Base-by-base conservation (phyloP, 2,113 vertebrate species). In the Cephalopholis sonnerati region DNA sequence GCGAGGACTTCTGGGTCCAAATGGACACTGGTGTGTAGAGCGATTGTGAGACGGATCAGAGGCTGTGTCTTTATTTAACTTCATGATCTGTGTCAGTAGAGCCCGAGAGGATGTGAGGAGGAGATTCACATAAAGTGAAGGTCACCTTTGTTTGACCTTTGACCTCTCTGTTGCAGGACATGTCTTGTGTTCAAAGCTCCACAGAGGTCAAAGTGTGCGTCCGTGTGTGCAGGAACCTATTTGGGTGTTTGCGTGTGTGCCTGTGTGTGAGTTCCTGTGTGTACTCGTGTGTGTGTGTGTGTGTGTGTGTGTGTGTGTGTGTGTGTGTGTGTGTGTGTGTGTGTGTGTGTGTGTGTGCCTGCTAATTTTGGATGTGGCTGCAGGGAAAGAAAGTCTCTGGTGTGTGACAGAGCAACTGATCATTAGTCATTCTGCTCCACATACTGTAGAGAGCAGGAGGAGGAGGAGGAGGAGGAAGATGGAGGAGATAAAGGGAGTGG, bases 361-460 rank as follows among this genome's bases (percentile, higher is more conserved):
- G 86, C 93, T 93, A 93, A 95, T 94, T 95, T 90, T 84, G 91
- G 93, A 91, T 61, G 86, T 85, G 59, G 92, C 93, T 92, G 81
- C 91, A 84, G 91, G 92, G 87, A 81, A 76, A 91, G 70, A 86
- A 85, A 85, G 85, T 92, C 92, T 91, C 87, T 86, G 77, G 87
- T 78, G 91, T 89, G 86, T 92, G 87, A 91, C 89, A 82, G 83
- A 88, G 66, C 53, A 73, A 82, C 85, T 87, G 92, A 93, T 93
- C 93, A 93, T 95, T 93, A 93, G 83, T 95, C 94, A 94, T 90
- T 87, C 77, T 93, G 94, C 92, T 93, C 94, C 86, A 95, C 82
- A 92, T 94, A 87, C 59, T 57, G 87, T 80, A 70, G 85, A 79
- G 81, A 88, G 82, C 70, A 63, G 10, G 44, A 74, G 20, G 25